Conservation (phyloP, 2,797 vertebrate species). For the Hyperoplus lanceolatus region DNA sequence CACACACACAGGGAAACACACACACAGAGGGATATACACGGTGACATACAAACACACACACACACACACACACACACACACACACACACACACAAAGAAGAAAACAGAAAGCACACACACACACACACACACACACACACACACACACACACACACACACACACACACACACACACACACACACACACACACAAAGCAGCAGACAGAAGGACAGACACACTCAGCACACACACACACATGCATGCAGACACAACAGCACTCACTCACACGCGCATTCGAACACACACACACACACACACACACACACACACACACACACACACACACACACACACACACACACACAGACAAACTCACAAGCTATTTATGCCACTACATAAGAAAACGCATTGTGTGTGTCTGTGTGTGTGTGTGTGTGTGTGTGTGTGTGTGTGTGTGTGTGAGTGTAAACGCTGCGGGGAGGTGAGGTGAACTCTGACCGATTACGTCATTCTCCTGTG, state of each 20-base stretch:
- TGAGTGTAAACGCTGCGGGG: constrained; percentile 33
- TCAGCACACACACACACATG: constrained; percentile 27
- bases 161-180: not conserved
- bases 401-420: too few relatives aligned
- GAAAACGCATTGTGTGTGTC: constrained; percentile 28
- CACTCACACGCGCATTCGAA: too few relatives aligned
- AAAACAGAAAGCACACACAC: too few relatives aligned
- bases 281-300: constrained; percentile 4
- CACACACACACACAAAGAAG: too few relatives aligned
- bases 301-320: not conserved
- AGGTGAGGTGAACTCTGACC: constrained; percentile 35
- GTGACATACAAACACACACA: not conserved
- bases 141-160: constrained; percentile 11
- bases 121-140: not conserved
- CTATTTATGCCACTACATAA: constrained; percentile 23
- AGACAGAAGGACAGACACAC: too few relatives aligned
- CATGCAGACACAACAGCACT: too few relatives aligned
- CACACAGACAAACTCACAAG: constrained; percentile 5
- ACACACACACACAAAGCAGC: too few relatives aligned
- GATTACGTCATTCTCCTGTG: constrained; percentile 37
- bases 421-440: too few relatives aligned
- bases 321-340: not conserved
- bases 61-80: not conserved
- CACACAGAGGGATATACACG: not conserved
- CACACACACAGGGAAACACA: constrained; percentile 2